Conservation (phyloP, 2,888 invertebrate species). For the Dione vanillae region DNA sequence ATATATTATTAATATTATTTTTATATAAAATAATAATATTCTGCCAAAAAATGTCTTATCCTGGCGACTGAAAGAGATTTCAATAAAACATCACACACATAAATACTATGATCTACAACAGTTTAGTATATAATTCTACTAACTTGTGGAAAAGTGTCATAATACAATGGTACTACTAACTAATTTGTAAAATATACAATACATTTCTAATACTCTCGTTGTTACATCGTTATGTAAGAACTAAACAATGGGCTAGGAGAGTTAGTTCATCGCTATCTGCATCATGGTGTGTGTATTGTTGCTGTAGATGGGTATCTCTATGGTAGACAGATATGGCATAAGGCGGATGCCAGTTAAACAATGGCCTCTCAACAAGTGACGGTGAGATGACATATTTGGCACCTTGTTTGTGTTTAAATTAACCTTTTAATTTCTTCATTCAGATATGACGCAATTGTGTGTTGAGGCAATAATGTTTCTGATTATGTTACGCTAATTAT, state of each 20-base stretch:
- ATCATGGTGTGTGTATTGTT: slow-evolving; percentile 19
- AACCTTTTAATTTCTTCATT: slow-evolving; percentile 21
- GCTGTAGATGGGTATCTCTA: slow-evolving; percentile 27
- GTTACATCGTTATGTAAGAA: slow-evolving; percentile 20
- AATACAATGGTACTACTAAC: too few relatives aligned
- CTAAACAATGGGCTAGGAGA: slow-evolving; percentile 26
- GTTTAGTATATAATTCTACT: too few relatives aligned
- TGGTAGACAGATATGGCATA: slow-evolving; percentile 40
- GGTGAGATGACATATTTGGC: slow-evolving; percentile 44
- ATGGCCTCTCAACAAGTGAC: slow-evolving; percentile 44
- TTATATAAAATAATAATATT: too few relatives aligned
- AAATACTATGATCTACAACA: too few relatives aligned
- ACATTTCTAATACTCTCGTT: slow-evolving; percentile 11
- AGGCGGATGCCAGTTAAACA: slow-evolving; percentile 44
- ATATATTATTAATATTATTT: too few relatives aligned
- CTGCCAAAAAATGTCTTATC: too few relatives aligned
- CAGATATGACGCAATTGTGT: not conserved
- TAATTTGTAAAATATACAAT: not conserved
- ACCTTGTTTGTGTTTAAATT: slow-evolving; percentile 31
- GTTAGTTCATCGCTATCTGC: slow-evolving; percentile 24
- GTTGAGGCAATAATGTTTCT: not conserved
- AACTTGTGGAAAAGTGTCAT: too few relatives aligned
- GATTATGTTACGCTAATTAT: not conserved
- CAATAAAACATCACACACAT: too few relatives aligned
- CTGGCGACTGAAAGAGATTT: too few relatives aligned